A percentile compares a stretch with the other conserved stretches of the same genome.
These are phyloP conservation scores for Talpa occidentalis DNA, from an alignment of 2,113 vertebrate species.

Conservation along the genomic window DNA sequence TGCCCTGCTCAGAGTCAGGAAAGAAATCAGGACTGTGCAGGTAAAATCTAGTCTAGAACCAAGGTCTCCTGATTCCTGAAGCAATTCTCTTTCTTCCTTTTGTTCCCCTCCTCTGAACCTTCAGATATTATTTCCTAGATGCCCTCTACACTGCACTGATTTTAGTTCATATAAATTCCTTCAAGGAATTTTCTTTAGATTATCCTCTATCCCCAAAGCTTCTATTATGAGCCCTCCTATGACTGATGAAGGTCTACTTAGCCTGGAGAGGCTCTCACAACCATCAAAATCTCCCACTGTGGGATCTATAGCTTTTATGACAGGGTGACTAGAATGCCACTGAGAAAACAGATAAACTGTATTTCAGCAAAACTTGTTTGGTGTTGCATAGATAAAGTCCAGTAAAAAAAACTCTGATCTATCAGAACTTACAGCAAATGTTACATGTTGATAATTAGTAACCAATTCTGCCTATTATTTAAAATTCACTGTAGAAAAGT, in stretches of 20 bases:
- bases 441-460: constrained; percentile 8
- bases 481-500: constrained; percentile 22
- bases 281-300: constrained; percentile 49
- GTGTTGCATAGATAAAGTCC: not conserved
- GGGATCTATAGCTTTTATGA: not conserved
- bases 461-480: not conserved
- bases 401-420: constrained; percentile 39
- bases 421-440: not conserved
- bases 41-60: not conserved
- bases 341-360: constrained; percentile 40
- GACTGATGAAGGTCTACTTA: constrained; percentile 35
- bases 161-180: not conserved
- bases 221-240: not conserved
- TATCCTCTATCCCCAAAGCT: not conserved
- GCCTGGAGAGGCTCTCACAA: constrained; percentile 55
- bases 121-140: not conserved
- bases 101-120: not conserved
- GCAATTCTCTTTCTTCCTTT: not conserved
- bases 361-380: constrained; percentile 46
- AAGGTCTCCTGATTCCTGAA: not conserved
- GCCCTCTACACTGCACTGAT: not conserved
- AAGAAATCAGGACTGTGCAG: not conserved
- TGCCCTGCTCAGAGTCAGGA: not conserved
- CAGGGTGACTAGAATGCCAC: constrained; percentile 30
- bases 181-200: not conserved